phyloP scores from a whole-genome alignment of 2,797 vertebrate genomes.

The Cynopterus sphinx region DNA sequence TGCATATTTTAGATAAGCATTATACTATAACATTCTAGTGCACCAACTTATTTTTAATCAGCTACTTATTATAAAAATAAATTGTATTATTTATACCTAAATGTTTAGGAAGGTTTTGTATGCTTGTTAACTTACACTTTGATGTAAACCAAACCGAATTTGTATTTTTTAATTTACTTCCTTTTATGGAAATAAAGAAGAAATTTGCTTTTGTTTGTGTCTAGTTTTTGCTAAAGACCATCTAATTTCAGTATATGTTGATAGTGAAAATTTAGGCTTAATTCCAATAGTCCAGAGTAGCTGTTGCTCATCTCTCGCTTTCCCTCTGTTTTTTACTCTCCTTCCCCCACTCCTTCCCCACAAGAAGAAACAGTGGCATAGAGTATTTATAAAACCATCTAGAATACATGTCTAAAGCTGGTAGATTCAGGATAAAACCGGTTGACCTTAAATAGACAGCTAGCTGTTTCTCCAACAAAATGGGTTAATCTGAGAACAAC shows the following conservation, averaged over 20 bases:
- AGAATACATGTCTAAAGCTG: neutral
- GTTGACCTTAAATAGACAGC: neutral
- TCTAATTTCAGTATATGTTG: conserved; percentile 16
- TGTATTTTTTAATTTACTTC: neutral
- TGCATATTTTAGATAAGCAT: neutral
- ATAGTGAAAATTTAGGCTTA: neutral
- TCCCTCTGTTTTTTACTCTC: neutral
- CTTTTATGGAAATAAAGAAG: neutral
- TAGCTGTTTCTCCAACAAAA: neutral
- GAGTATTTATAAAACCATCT: neutral
- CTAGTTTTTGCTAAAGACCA: neutral
- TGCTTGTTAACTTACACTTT: neutral
- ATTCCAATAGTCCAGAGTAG: neutral
- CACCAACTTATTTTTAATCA: neutral
- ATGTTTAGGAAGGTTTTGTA: neutral
- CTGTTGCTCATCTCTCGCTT: neutral
- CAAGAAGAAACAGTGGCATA: neutral
- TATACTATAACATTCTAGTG: neutral
- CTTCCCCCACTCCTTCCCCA: neutral
- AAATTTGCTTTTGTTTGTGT: neutral
- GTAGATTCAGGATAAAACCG: neutral
- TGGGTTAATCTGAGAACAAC: neutral
- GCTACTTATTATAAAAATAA: neutral
- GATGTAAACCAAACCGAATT: neutral
- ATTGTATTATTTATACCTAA: neutral